Evolutionary conservation across 2,888 invertebrate species (phyloP).

Genomic region (Asteroscopus sphinx): DNA sequence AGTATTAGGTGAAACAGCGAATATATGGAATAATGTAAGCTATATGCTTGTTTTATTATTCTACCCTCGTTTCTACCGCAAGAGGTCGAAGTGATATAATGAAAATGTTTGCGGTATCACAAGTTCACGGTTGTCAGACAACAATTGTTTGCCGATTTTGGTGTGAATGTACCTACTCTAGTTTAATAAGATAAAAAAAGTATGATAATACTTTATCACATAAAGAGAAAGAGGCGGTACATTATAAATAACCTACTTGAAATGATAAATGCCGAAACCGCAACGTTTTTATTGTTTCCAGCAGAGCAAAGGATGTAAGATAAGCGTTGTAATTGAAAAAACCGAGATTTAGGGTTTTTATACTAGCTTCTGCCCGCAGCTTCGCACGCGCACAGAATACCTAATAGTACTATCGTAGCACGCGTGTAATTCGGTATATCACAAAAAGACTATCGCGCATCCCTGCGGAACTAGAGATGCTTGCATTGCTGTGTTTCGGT

Average conservation of each 20-base stretch:
- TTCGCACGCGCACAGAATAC: too few species aligned
- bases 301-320: too few species aligned
- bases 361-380: too few species aligned
- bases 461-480: too few species aligned
- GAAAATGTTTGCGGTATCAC: slow-evolving; percentile 16
- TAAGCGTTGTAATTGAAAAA: too few species aligned
- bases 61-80: slow-evolving; percentile 1
- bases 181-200: slow-evolving; percentile 13
- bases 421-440: too few species aligned
- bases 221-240: neutral
- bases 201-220: slow-evolving; percentile 23
- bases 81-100: slow-evolving; percentile 3
- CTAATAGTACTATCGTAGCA: too few species aligned
- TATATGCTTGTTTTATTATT: slow-evolving; percentile 50
- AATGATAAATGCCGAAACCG: slow-evolving; percentile 1
- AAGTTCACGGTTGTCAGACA: slow-evolving; percentile 24
- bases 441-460: too few species aligned
- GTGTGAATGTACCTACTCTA: neutral
- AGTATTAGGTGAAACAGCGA: slow-evolving; percentile 71
- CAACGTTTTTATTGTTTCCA: too few species aligned
- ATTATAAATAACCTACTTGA: neutral
- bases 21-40: slow-evolving; percentile 77
- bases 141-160: slow-evolving; percentile 11
- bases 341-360: too few species aligned
- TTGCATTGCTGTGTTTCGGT: too few species aligned